A percentile compares a stretch with the other conserved stretches of the same genome.
These are phyloP conservation scores for Halcyon smyrnensis DNA, from an alignment of 2,797 vertebrate genomes.

Conservation along the genomic window DNA sequence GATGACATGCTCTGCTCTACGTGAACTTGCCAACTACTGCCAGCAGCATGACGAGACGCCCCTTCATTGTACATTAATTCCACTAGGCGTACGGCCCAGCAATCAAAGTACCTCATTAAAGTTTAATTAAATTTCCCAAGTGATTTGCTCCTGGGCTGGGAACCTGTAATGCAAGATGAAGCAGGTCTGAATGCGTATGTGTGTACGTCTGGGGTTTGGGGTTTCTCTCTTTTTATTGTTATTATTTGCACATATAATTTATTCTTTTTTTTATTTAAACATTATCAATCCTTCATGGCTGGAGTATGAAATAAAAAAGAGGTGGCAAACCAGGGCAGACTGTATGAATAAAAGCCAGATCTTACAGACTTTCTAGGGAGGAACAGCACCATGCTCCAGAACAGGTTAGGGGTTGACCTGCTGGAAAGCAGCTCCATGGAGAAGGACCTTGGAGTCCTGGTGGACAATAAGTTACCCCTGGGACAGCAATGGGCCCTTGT, in stretches of 20 bases:
- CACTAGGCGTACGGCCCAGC: slow-evolving; percentile 24
- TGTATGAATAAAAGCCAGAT: neutral
- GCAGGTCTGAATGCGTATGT: neutral
- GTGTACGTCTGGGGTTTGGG: neutral
- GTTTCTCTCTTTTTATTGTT: neutral
- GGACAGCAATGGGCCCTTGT: too few relatives aligned
- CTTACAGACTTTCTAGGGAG: neutral
- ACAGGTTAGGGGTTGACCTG: too few relatives aligned
- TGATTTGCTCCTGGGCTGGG: slow-evolving; percentile 51
- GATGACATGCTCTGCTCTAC: slow-evolving; percentile 45
- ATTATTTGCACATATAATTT: neutral
- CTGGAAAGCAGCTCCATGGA: too few relatives aligned
- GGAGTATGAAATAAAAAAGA: neutral
- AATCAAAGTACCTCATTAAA: slow-evolving; percentile 66
- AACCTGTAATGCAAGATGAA: slow-evolving; percentile 45
- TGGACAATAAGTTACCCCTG: too few relatives aligned
- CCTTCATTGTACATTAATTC: slow-evolving; percentile 50
- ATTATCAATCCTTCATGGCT: neutral
- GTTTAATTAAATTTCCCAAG: slow-evolving; percentile 70
- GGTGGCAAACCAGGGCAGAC: neutral
- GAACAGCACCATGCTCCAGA: too few relatives aligned
- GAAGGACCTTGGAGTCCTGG: too few relatives aligned
- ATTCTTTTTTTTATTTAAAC: neutral
- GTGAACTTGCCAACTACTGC: slow-evolving; percentile 39
- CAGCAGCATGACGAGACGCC: slow-evolving; percentile 33